phyloP scores from a whole-genome alignment of 2,888 invertebrate species.

The Branchipolynoe longqiensis region DNA sequence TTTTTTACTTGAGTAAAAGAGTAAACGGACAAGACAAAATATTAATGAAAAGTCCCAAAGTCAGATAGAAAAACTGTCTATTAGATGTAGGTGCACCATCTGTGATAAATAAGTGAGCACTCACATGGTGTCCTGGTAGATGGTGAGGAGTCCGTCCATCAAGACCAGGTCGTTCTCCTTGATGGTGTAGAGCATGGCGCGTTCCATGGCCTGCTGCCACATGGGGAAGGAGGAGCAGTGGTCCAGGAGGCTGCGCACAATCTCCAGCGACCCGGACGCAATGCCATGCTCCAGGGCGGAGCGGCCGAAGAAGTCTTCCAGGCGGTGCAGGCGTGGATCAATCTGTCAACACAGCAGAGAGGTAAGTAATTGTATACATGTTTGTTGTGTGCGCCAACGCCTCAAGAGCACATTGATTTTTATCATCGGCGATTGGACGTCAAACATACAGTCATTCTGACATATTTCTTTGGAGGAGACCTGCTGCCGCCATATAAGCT shows the following conservation, averaged over 20 bases:
- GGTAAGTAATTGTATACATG: neutral
- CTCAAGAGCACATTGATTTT: too few relatives aligned
- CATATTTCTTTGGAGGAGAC: too few relatives aligned
- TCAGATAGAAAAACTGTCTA: too few relatives aligned
- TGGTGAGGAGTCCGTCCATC: conserved; percentile 7
- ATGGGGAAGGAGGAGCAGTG: neutral
- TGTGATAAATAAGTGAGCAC: too few relatives aligned
- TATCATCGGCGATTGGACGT: too few relatives aligned
- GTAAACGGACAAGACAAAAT: too few relatives aligned
- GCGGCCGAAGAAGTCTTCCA: conserved; percentile 21
- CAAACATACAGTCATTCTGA: too few relatives aligned
- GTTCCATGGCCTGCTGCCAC: conserved; percentile 16
- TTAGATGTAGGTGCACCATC: too few relatives aligned
- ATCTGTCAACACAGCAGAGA: neutral
- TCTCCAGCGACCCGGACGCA: neutral
- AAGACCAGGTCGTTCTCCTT: conserved; percentile 23
- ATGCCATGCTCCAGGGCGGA: conserved; percentile 33
- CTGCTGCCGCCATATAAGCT: too few relatives aligned
- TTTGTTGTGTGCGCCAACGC: neutral
- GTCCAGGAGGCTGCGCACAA: neutral
- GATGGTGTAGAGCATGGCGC: conserved; percentile 47
- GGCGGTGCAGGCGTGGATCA: neutral
- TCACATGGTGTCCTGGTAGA: conserved; percentile 16
- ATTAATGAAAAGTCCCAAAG: too few relatives aligned
- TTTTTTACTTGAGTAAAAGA: too few relatives aligned